phyloP scores from a whole-genome alignment of 2,888 invertebrate species.

The Drosophila formosana region DNA sequence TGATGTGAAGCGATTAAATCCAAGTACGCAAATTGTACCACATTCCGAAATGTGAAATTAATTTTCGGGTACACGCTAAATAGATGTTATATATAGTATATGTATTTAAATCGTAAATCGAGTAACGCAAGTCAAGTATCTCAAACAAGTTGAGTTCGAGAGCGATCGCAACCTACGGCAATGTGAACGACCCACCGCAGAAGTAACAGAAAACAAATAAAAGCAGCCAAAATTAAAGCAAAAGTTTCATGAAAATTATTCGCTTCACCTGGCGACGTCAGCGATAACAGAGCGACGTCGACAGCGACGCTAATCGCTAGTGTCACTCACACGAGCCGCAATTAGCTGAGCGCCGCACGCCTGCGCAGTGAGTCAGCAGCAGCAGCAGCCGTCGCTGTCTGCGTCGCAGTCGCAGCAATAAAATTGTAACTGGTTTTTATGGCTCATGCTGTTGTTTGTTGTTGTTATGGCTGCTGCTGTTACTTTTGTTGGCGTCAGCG shows the following conservation, averaged over 20 bases:
- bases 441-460: neutral
- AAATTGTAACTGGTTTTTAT: slow-evolving; percentile 72
- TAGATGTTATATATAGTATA: slow-evolving; percentile 1
- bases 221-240: slow-evolving; percentile 17
- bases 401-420: slow-evolving; percentile 31
- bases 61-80: slow-evolving; percentile 30
- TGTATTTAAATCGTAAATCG: neutral
- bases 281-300: slow-evolving; percentile 19
- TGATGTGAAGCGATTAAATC: slow-evolving; percentile 30
- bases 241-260: slow-evolving; percentile 71
- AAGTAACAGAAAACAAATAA: slow-evolving; percentile 18
- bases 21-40: slow-evolving; percentile 22
- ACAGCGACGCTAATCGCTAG: slow-evolving; percentile 69
- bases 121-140: slow-evolving; percentile 16
- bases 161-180: slow-evolving; percentile 64
- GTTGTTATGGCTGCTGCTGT: slow-evolving; percentile 26
- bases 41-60: slow-evolving; percentile 36
- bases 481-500: neutral
- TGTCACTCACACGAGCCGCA: slow-evolving; percentile 75
- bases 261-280: slow-evolving; percentile 50
- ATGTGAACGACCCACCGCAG: slow-evolving; percentile 67
- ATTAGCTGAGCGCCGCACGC: slow-evolving; percentile 73
- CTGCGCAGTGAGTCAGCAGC: slow-evolving; percentile 67
- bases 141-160: slow-evolving; percentile 19
- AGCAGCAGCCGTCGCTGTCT: slow-evolving; percentile 1